Percentiles rank a stretch among this genome's conserved stretches.
Evolutionary conservation across 2,888 invertebrate species (phyloP).

Genomic region (Dicyrtoma fusca): DNA sequence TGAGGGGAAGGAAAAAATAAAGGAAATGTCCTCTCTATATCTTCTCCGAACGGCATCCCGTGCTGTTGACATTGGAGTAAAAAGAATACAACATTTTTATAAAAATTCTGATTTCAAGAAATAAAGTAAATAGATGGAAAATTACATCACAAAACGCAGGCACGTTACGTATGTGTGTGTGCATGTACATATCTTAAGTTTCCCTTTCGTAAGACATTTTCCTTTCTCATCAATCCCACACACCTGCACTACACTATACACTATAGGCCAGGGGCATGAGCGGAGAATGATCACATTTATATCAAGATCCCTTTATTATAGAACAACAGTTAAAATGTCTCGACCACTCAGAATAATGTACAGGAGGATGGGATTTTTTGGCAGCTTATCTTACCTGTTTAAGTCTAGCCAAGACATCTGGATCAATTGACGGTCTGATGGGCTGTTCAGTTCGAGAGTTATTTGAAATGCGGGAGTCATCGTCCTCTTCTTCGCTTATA

Average conservation of each 20-base stretch:
- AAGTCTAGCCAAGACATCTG: constrained; percentile 55
- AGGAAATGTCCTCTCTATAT: constrained; percentile 50
- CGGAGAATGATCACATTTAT: background rate
- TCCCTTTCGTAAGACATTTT: too few species aligned
- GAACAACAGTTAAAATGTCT: constrained; percentile 13
- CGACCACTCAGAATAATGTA: constrained; percentile 7
- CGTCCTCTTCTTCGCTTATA: constrained; percentile 56
- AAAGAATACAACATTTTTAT: too few species aligned
- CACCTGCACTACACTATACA: background rate
- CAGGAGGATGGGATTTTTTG: constrained; percentile 9
- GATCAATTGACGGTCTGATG: constrained; percentile 55
- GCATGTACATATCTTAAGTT: too few species aligned
- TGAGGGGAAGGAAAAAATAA: constrained; percentile 54
- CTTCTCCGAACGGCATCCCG: constrained; percentile 51
- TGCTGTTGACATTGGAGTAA: constrained; percentile 37
- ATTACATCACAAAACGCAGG: too few species aligned
- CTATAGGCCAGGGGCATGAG: too few species aligned
- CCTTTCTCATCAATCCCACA: background rate
- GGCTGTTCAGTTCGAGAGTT: constrained; percentile 53
- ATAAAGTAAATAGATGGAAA: too few species aligned
- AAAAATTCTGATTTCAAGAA: too few species aligned
- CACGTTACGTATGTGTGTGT: too few species aligned
- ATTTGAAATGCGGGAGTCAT: constrained; percentile 57
- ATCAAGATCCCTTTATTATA: constrained; percentile 12
- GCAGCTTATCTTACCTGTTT: constrained; percentile 50